phyloP scores from a whole-genome alignment of 2,888 invertebrate species.

The Emesis furor region DNA sequence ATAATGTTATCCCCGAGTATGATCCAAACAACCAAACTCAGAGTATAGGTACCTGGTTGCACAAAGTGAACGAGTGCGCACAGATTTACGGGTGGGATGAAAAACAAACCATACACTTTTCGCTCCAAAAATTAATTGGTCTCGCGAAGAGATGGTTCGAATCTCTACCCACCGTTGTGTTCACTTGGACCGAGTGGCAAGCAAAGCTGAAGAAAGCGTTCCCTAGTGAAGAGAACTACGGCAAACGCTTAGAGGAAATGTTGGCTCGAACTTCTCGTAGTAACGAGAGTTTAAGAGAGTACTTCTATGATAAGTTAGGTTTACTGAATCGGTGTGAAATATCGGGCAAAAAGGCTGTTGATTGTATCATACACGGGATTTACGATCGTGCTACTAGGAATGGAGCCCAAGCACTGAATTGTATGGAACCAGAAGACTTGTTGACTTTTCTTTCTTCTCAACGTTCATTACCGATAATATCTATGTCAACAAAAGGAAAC shows the following conservation, averaged over 20 bases:
- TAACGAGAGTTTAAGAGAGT: conserved; percentile 53
- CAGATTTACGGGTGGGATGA: conserved; percentile 51
- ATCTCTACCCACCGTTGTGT: conserved; percentile 50
- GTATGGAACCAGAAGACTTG: too few relatives aligned
- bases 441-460: too few relatives aligned
- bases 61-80: too few relatives aligned
- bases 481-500: background rate
- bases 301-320: conserved; percentile 55
- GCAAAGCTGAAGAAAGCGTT: conserved; percentile 41
- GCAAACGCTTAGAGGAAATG: conserved; percentile 60
- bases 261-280: conserved; percentile 42
- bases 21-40: too few relatives aligned
- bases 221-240: too few relatives aligned
- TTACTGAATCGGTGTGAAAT: conserved; percentile 17
- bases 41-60: too few relatives aligned
- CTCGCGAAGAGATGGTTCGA: conserved; percentile 71
- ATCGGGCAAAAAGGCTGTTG: conserved; percentile 17
- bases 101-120: conserved; percentile 54
- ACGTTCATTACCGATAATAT: too few relatives aligned
- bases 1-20: too few relatives aligned
- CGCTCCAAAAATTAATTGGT: conserved; percentile 63
- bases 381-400: background rate
- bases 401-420: background rate
- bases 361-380: conserved; percentile 26
- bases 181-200: conserved; percentile 70